Evolutionary conservation across 2,113 vertebrate species (phyloP), one percentile per base, ranked within the genome.

Genomic region (Nothocercus nigrocapillus): DNA sequence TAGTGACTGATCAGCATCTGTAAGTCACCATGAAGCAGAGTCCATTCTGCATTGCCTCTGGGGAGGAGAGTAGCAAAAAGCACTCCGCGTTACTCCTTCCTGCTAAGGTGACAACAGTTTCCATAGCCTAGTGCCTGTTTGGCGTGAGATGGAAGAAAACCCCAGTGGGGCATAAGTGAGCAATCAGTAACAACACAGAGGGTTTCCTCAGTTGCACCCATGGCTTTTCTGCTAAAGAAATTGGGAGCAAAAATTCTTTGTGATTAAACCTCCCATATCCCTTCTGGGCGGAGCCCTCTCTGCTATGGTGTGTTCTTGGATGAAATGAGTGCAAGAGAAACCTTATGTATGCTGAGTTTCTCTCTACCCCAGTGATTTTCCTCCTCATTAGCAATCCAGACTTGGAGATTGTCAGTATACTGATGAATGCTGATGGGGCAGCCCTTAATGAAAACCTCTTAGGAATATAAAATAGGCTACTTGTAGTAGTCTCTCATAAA

Each of bases 291-390:
- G 0, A 81, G 47, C 28, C 86, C 0, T 1, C 19, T 74, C 38
- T 84, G 54, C 76, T 84, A 19, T 7, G 76, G 74, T 25, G 22
- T 14, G 27, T 82, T 27, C 56, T 72, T 8, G 18, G 68, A 77
- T 42, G 27, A 40, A 92, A 84, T 0, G 9, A 81, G 32, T 6
- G 2, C 12, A 34, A 45, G 70, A 74, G 54, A 73, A 74, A 45
- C 54, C 51, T 11, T 18, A 8, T 69, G 91, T 77, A 24, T 51
- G 40, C 90, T 82, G 76, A 78, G 56, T 93, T 96, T 85, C 44
- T 76, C 49, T 96, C 72, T 59, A 83, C 34, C 27, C 51, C 30
- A n/a, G 30, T 90, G 83, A 47, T 94, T 96, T 95, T 96, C 76
- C 53, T 85, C 27, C 54, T 95, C 74, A 24, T 96, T 93, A 94